These are phyloP conservation scores for Lycophotia porphyrea DNA, from an alignment of 2,888 invertebrate genomes.

Conservation along the genomic window DNA sequence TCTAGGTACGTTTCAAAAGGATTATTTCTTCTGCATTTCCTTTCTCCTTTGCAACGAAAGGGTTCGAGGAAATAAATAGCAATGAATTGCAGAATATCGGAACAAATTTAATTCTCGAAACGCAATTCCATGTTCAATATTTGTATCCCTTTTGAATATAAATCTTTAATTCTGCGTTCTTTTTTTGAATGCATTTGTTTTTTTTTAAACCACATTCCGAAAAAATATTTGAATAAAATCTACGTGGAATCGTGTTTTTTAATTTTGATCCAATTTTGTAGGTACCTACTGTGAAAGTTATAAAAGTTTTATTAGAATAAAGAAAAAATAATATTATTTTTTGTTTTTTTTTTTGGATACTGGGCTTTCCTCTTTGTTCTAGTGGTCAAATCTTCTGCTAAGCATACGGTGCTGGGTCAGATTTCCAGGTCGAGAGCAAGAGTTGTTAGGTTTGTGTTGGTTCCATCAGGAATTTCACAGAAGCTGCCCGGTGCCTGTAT, in stretches of 20 bases:
- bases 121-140: not conserved
- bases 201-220: not conserved
- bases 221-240: not conserved
- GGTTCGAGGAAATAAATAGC: not conserved
- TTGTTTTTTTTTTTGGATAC: not conserved
- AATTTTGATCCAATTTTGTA: not conserved
- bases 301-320: not conserved
- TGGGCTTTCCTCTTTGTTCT: not conserved
- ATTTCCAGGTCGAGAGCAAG: not conserved
- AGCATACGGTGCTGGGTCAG: not conserved
- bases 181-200: not conserved
- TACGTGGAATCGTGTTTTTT: not conserved
- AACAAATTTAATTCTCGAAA: not conserved
- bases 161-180: not conserved
- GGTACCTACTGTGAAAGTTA: not conserved
- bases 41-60: not conserved
- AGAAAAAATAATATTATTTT: not conserved
- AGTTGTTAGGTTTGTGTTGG: not conserved
- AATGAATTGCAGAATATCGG: not conserved
- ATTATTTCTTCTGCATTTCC: slow-evolving; percentile 10
- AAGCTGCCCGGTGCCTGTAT: not conserved
- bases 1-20: not conserved
- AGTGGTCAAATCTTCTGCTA: not conserved
- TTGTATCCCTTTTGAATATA: not conserved
- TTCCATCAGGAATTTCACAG: not conserved